These are phyloP conservation scores for Lepidocyrtoides sp. DNA, from an alignment of 2,888 invertebrate genomes.

Conservation along the genomic window DNA sequence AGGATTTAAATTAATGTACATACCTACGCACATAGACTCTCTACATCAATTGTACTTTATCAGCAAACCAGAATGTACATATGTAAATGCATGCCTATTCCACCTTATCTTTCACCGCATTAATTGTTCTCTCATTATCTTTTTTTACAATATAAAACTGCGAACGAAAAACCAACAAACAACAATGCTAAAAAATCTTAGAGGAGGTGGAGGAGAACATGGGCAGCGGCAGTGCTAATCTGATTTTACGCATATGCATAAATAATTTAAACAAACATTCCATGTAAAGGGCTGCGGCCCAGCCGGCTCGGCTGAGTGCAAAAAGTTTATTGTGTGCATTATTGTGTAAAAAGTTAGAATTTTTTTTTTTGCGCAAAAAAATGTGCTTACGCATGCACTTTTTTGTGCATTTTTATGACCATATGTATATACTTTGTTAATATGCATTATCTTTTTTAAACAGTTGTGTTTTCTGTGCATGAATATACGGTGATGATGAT, in stretches of 20 bases:
- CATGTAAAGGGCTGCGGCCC: not conserved
- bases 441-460: constrained; percentile 7
- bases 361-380: not conserved
- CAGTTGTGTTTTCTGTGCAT: not conserved
- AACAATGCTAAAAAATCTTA: not conserved
- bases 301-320: not conserved
- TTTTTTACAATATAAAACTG: too few species aligned
- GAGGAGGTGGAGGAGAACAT: constrained; percentile 31
- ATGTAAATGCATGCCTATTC: too few species aligned
- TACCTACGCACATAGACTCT: not conserved
- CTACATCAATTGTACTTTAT: too few species aligned
- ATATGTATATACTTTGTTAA: too few species aligned
- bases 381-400: not conserved
- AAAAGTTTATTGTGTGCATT: not conserved
- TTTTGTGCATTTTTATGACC: constrained; percentile 20
- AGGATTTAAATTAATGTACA: not conserved
- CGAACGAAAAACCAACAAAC: not conserved
- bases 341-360: not conserved
- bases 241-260: not conserved
- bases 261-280: not conserved
- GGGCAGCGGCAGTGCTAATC: not conserved
- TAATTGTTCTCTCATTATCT: too few species aligned
- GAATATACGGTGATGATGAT: not conserved
- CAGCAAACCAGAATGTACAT: too few species aligned
- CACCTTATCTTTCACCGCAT: too few species aligned